Base-by-base conservation (phyloP, 2,797 vertebrate genomes). In the Onychomys arenicola region DNA sequence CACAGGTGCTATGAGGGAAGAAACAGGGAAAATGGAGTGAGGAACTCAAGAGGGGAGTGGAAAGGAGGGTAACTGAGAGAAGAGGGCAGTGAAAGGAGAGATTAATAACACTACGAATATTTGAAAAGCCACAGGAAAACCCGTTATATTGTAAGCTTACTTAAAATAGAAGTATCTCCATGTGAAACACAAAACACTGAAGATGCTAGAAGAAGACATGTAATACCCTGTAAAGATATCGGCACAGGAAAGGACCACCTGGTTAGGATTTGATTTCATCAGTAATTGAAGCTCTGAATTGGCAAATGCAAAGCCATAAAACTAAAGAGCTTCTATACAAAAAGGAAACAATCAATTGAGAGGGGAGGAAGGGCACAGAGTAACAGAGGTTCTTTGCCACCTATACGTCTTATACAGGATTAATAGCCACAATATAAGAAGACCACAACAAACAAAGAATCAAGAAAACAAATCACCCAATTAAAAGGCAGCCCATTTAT, bases 401-500 rank as follows among this genome's bases (percentile, higher is more conserved):
- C 32, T 67, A n/a, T 52, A 52, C 4, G 52, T 86, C 83, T 69
- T n/a, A 23, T 27, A 69, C 46, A 86, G 32, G 63, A 86, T 69
- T 86, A 86, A 69, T 69, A 69, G 63, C 63, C 11, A 86, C 83
- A 69, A 86, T 69, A 86, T 69, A 86, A 86, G 52, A 86, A 52
- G 12, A 52, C 32, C 63, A 86, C 63, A 86, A 69, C 6, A 43
- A 46, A 46, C 40, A 52, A n/a, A 67, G 83, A 52, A n/a, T 52
- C 83, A 86, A 69, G 63, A 27, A 86, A 86, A 86, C 63, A n/a
- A 86, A 86, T 69, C 63, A 69, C 83, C 83, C 83, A 86, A 37
- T 69, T 86, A 69, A 86, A 85, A 69, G 25, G 83, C 16, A 52
- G 43, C 43, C 7, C 63, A 69, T 86, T 52, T 52, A 34, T 52